Evolutionary conservation across 2,113 vertebrate genomes (phyloP).

Genomic region (Pygoscelis adeliae): DNA sequence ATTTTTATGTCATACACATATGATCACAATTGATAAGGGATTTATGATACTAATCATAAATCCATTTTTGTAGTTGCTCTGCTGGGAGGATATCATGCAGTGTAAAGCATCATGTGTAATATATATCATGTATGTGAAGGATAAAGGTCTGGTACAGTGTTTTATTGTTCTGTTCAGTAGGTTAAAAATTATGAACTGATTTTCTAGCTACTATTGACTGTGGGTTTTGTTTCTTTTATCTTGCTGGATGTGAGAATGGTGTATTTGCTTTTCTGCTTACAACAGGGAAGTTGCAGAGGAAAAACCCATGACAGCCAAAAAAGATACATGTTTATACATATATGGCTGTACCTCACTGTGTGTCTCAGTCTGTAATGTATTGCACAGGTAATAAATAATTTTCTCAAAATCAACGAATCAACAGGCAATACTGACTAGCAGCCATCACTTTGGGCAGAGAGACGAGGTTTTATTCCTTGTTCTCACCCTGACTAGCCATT

Average conservation of each 20-base stretch:
- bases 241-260: not conserved
- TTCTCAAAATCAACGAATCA: not conserved
- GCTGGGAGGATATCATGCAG: not conserved
- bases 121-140: not conserved
- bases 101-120: not conserved
- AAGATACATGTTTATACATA: not conserved
- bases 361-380: not conserved
- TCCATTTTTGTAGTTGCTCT: slow-evolving; percentile 2
- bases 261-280: not conserved
- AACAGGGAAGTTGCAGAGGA: not conserved
- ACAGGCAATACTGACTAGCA: not conserved
- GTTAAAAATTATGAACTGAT: not conserved
- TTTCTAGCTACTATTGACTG: not conserved
- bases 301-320: not conserved
- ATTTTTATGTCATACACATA: not conserved
- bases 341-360: not conserved
- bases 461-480: not conserved
- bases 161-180: not conserved
- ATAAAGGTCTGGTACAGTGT: not conserved
- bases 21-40: slow-evolving; percentile 41
- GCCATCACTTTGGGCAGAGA: not conserved
- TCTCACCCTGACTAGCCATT: not conserved
- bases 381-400: not conserved
- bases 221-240: not conserved
- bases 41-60: slow-evolving; percentile 54